Evolutionary conservation across 2,888 invertebrate species (phyloP), one percentile per base, ranked within the genome.

Genomic region (Ochropleura plecta): DNA sequence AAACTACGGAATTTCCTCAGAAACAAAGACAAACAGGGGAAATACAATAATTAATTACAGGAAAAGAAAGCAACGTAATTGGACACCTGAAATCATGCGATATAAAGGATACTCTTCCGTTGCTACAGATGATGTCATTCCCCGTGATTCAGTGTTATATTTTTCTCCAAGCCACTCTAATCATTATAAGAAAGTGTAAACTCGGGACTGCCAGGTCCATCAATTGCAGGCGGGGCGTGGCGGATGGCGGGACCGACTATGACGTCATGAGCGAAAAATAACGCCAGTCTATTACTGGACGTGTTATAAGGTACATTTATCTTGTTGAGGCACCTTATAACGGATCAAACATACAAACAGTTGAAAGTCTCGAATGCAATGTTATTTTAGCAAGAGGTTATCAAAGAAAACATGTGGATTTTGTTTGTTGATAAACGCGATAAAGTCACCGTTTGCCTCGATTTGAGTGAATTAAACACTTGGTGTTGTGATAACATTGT

Each of bases 201-300:
- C 67, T 60, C 70, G n/a, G 72, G 71, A 68, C 66, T 53, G 76
- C 65, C 69, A 70, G 78, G 48, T 72, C 71, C 53, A 79, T 86
- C 79, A 81, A 76, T 78, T 78, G 82, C 78, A 67, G 53, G 59
- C 57, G 71, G 83, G 84, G 86, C 73, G 84, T 79, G 84, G 84
- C 75, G 75, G 64, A 69, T 66, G 65, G 77, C 69, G 76, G 46
- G 63, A 66, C 42, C 44, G 75, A 40, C 49, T 46, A 20, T 86
- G 82, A 84, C 86, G 85, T 86, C 79, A 86, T 48, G 48, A 18
- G 78, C 82, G 74, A 85, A 86, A 85, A 86, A 82, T 79, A 82
- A 82, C 79, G 67, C 76, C 44, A 12, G 51, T 84, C 82, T 86
- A 86, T 82, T 82, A 81, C 69, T 76, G 76, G 81, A 83, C 67